A percentile compares a stretch with the other conserved stretches of the same genome.
These are phyloP conservation scores for Macrophya annulata DNA, from an alignment of 2,888 invertebrate genomes.

Conservation along the genomic window DNA sequence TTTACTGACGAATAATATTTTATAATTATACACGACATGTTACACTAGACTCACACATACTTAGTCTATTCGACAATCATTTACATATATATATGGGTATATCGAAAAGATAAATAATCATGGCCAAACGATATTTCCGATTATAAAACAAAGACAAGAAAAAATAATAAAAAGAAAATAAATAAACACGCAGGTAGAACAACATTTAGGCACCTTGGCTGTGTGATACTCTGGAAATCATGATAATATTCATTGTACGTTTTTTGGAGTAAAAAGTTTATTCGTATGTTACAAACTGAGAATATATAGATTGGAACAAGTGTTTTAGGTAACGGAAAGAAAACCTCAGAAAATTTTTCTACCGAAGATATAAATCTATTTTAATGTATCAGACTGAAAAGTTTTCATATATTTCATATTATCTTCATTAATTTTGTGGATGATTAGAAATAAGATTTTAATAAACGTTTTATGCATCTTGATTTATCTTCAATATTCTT, in stretches of 20 bases:
- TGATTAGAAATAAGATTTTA: background rate
- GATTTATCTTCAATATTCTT: background rate
- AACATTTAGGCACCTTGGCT: slow-evolving; percentile 44
- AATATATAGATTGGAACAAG: slow-evolving; percentile 21
- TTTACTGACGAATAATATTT: slow-evolving; percentile 34
- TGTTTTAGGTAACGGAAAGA: background rate
- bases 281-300: slow-evolving; percentile 29
- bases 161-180: background rate
- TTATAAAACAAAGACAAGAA: background rate
- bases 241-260: background rate
- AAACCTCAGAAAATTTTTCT: background rate
- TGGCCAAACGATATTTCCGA: background rate
- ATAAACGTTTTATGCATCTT: background rate
- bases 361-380: background rate
- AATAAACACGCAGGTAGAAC: background rate
- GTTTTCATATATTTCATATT: background rate
- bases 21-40: slow-evolving; percentile 40
- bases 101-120: slow-evolving; percentile 23
- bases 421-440: background rate
- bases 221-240: slow-evolving; percentile 10
- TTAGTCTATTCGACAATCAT: slow-evolving; percentile 39
- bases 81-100: background rate
- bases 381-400: background rate
- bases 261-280: slow-evolving; percentile 38
- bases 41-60: slow-evolving; percentile 50